Base-by-base conservation (phyloP, 64 coral and sea anemone genomes). In the Hydrozoanthus tunicans region DNA sequence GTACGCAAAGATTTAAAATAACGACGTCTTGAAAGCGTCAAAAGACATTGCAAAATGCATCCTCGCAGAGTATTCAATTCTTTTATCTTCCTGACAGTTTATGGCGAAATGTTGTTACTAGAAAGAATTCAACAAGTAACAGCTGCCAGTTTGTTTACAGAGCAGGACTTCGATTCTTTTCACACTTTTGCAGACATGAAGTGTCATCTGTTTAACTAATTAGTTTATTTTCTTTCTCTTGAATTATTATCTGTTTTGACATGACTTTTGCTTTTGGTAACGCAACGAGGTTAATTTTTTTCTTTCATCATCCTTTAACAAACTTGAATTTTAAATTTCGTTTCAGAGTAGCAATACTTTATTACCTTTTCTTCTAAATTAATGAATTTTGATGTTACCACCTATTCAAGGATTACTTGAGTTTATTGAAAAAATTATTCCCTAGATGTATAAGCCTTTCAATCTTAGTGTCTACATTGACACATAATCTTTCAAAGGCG, bases 81-180 rank as follows among this genome's bases (percentile, higher is more conserved):
- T 53, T 51, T 66, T 82, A 52, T 52, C 58, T 51, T 63, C 17
- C 7, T 51, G 61, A 64, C 61, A 62, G 65, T 43, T 64, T 63
- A 52, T 82, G 27, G 26, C 10, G 61, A 82, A 62, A 62, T 81
- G 25, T 27, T 81, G 79, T 4, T 13, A 43, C n/a, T 27, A 60
- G 55, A 59, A 73, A 32, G 84, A 88, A 88, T 88, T 73, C 83
- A 26, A n/a, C 57, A 88, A 88, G 69, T 86, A 58, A 43, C 9
- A 74, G 12, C 24, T 88, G 84, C 8, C 68, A 75, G 69, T 7
- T 88, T 88, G 84, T 88, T 75, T 70, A 88, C 70, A 13, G 56
- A 58, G 10, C 7, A 25, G 56, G 15, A 56, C 13, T 10, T 55
- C 57, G 9, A 70, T 15, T n/a, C 3, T 59, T 73, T 58, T 88